A percentile compares a stretch with the other conserved stretches of the same genome.
phyloP scores from a whole-genome alignment of 1,140 invertebrate genomes.

The Lepeophtheirus salmonis region DNA sequence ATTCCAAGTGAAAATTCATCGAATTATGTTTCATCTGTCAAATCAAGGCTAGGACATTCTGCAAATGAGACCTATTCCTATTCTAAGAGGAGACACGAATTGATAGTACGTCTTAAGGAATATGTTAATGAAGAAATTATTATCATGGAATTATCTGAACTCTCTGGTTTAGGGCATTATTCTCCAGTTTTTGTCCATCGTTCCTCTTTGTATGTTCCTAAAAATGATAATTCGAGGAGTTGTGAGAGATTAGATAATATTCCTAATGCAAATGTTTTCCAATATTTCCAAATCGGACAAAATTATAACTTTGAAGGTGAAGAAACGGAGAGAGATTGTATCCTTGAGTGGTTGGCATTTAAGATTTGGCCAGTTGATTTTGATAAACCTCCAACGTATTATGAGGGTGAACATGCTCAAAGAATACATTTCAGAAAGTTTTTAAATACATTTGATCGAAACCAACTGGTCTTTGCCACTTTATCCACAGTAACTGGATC shows the following conservation, averaged over 20 bases:
- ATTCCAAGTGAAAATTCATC: too few species aligned
- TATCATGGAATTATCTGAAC: neutral
- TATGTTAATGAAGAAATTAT: neutral
- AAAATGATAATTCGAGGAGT: neutral
- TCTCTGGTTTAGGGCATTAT: neutral
- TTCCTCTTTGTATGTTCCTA: neutral
- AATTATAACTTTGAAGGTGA: neutral
- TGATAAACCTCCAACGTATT: neutral
- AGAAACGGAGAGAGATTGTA: neutral
- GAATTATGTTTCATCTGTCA: too few species aligned
- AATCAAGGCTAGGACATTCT: too few species aligned
- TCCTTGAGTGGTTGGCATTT: neutral
- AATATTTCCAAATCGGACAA: neutral
- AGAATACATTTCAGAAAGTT: neutral
- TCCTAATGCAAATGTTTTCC: neutral
- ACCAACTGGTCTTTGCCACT: neutral
- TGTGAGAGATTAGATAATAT: neutral
- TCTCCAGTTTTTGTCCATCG: neutral
- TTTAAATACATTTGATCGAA: neutral
- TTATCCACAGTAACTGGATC: neutral
- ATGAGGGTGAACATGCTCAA: neutral
- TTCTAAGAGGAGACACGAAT: too few species aligned
- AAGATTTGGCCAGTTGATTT: neutral
- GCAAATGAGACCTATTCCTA: too few species aligned
- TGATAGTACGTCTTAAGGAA: neutral